Conservation (phyloP, 2,797 vertebrate species). For the Sebastiscus albofasciatus region DNA sequence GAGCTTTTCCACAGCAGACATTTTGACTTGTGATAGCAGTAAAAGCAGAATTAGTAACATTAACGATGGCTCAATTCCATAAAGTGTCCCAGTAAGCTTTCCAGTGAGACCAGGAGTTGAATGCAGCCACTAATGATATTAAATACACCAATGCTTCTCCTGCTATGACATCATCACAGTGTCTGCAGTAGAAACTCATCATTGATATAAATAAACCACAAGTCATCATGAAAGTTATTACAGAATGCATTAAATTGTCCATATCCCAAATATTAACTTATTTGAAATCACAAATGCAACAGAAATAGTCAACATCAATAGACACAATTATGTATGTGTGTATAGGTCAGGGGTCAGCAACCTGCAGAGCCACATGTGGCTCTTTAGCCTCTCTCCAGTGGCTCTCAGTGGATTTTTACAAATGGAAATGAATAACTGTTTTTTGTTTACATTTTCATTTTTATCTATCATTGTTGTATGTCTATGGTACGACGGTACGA, state of each 20-base stretch:
- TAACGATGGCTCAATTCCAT: background rate
- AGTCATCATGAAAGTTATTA: background rate
- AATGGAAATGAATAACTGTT: too few relatives aligned
- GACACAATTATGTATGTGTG: too few relatives aligned
- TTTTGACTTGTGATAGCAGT: background rate
- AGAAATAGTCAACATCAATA: background rate
- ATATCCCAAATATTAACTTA: background rate
- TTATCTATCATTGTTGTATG: too few relatives aligned
- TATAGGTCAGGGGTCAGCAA: background rate
- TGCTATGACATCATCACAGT: background rate
- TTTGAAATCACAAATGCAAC: background rate
- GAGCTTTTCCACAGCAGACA: background rate
- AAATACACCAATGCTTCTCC: background rate
- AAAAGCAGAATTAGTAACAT: background rate
- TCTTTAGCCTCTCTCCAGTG: too few relatives aligned
- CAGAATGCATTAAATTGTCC: background rate
- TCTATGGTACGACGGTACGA: too few relatives aligned
- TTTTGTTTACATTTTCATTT: too few relatives aligned
- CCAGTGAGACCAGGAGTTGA: background rate
- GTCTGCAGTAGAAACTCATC: background rate
- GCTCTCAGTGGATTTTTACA: too few relatives aligned
- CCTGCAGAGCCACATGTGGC: too few relatives aligned
- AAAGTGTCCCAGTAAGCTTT: background rate
- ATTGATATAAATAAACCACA: background rate
- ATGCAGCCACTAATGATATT: background rate